These are phyloP conservation scores for Danio tinwini DNA, from an alignment of 2,797 vertebrate species.

Conservation along the genomic window DNA sequence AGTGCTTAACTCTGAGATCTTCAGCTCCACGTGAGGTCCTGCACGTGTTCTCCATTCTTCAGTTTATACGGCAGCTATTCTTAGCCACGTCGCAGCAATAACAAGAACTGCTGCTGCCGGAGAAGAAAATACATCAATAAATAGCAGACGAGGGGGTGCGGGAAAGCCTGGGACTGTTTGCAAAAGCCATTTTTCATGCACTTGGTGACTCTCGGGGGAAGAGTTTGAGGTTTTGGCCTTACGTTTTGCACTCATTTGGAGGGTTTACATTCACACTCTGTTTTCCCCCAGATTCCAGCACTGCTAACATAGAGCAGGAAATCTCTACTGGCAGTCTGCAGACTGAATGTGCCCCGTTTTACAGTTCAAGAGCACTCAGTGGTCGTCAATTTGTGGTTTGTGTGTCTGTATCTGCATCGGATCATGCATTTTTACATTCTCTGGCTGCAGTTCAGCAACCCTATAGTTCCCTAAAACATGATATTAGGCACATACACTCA, in stretches of 20 bases:
- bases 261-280: slow-evolving; percentile 17
- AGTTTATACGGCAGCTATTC: slow-evolving; percentile 48
- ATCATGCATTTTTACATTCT: not conserved
- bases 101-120: slow-evolving; percentile 17
- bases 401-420: not conserved
- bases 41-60: slow-evolving; percentile 17
- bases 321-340: not conserved
- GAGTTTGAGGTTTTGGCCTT: slow-evolving; percentile 22
- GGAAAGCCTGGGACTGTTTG: slow-evolving; percentile 9
- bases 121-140: slow-evolving; percentile 43
- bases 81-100: slow-evolving; percentile 42
- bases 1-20: slow-evolving; percentile 11
- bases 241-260: not conserved
- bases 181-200: slow-evolving; percentile 26
- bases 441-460: not conserved
- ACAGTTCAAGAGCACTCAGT: slow-evolving; percentile 1
- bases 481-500: no score
- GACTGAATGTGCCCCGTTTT: not conserved
- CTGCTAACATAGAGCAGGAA: not conserved
- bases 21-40: not conserved
- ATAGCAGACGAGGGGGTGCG: slow-evolving; percentile 18
- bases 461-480: not conserved
- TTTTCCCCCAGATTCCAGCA: not conserved
- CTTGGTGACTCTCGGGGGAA: slow-evolving; percentile 21
- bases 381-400: not conserved